These are phyloP conservation scores for Acronicta psi DNA, from an alignment of 2,888 invertebrate genomes.

Conservation along the genomic window DNA sequence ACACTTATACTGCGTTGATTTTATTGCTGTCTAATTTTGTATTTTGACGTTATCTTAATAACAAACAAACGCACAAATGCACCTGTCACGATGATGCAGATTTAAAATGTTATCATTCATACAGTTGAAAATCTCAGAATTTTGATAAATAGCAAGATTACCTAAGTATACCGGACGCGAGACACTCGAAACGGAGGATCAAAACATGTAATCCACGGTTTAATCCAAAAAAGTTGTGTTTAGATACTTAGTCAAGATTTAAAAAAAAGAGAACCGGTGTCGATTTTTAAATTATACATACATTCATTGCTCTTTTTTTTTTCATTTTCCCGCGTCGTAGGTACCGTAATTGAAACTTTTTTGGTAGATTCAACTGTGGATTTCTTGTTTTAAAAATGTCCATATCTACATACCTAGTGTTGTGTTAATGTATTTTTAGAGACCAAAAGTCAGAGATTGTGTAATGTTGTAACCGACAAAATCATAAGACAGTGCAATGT, in stretches of 20 bases:
- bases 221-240: neutral
- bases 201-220: slow-evolving; percentile 3
- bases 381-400: slow-evolving; percentile 3
- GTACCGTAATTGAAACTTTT: too few species aligned
- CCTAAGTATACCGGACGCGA: slow-evolving; percentile 5
- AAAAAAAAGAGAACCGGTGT: too few species aligned
- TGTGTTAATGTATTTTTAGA: slow-evolving; percentile 14
- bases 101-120: slow-evolving; percentile 23
- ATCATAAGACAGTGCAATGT: slow-evolving; percentile 65
- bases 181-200: slow-evolving; percentile 20
- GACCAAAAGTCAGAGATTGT: too few species aligned
- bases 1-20: neutral
- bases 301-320: too few species aligned
- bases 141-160: slow-evolving; percentile 11
- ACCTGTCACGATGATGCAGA: slow-evolving; percentile 10
- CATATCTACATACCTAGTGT: too few species aligned
- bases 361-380: neutral
- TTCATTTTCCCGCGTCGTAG: too few species aligned
- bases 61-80: slow-evolving; percentile 35
- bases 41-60: neutral
- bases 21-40: slow-evolving; percentile 18
- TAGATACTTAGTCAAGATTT: too few species aligned
- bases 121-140: slow-evolving; percentile 19
- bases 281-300: too few species aligned
- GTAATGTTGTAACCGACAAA: slow-evolving; percentile 13